Percentiles rank a stretch among this genome's conserved stretches.
These are phyloP conservation scores for Lepus townsendii DNA, from an alignment of 2,797 vertebrate genomes.

Conservation along the genomic window DNA sequence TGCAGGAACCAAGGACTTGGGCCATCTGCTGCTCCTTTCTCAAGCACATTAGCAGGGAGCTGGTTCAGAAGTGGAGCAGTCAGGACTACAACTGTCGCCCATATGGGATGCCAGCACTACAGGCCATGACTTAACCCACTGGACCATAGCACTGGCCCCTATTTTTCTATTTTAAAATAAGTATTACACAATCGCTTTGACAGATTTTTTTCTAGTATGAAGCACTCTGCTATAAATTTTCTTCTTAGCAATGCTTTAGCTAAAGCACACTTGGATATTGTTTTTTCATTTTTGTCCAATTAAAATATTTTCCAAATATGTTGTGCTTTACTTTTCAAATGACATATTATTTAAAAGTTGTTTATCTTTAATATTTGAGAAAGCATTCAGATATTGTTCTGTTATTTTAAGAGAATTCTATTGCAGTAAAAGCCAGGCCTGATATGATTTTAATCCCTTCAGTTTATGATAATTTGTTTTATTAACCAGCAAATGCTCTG, in stretches of 20 bases:
- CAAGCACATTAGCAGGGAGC: too few species aligned
- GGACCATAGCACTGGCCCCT: too few species aligned
- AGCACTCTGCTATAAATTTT: neutral
- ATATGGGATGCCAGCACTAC: too few species aligned
- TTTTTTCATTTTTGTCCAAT: conserved; percentile 36
- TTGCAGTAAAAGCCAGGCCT: neutral
- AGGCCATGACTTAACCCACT: too few species aligned
- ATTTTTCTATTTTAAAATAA: conserved; percentile 35
- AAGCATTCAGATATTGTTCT: neutral
- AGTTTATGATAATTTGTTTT: neutral
- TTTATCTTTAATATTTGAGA: neutral
- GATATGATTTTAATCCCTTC: neutral
- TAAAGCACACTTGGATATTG: neutral
- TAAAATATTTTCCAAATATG: neutral
- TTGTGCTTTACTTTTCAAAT: neutral
- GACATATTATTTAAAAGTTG: neutral
- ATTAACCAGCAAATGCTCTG: neutral
- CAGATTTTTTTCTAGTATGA: neutral
- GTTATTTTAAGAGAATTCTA: neutral
- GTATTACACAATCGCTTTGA: neutral
- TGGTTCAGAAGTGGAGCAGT: too few species aligned
- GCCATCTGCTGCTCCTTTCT: too few species aligned
- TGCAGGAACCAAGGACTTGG: too few species aligned
- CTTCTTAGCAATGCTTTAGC: neutral
- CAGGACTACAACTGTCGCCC: too few species aligned